These are phyloP conservation scores for Epistrophella euchroma DNA, from an alignment of 2,888 invertebrate genomes.

Conservation along the genomic window DNA sequence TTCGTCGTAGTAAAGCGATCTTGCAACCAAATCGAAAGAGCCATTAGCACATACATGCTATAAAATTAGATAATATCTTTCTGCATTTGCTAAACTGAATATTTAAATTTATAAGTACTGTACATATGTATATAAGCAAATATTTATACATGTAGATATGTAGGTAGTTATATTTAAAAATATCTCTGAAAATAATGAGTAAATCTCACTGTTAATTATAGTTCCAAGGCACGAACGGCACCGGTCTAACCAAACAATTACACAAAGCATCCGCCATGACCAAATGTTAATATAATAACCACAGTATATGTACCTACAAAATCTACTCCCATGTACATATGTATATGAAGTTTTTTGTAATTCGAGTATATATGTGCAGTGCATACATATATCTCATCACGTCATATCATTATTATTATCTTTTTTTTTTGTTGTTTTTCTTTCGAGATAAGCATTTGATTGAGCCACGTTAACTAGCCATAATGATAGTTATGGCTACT, in stretches of 20 bases:
- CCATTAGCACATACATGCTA: conserved; percentile 67
- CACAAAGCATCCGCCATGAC: conserved; percentile 75
- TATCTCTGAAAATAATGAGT: neutral
- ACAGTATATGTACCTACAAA: conserved; percentile 34
- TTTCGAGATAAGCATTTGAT: conserved; percentile 58
- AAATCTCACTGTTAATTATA: conserved; percentile 58
- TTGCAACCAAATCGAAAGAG: conserved; percentile 50
- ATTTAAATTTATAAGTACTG: neutral
- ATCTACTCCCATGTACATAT: neutral
- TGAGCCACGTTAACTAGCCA: conserved; percentile 58
- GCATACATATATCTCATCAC: conserved; percentile 15
- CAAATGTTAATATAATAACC: conserved; percentile 52
- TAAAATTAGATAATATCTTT: conserved; percentile 62
- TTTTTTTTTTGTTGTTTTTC: neutral
- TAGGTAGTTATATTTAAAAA: neutral
- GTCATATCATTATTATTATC: conserved; percentile 54
- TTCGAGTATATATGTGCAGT: conserved; percentile 30
- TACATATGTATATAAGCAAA: neutral
- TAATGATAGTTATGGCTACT: conserved; percentile 26
- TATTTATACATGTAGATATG: neutral
- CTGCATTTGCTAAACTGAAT: conserved; percentile 45
- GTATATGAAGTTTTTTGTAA: conserved; percentile 5
- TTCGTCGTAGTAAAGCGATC: conserved; percentile 46
- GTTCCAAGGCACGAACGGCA: conserved; percentile 65
- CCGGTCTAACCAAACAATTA: conserved; percentile 69